Percentiles rank a stretch among this genome's conserved stretches.
Evolutionary conservation across 2,113 vertebrate species (phyloP).

Genomic region (Eulemur rufifrons): DNA sequence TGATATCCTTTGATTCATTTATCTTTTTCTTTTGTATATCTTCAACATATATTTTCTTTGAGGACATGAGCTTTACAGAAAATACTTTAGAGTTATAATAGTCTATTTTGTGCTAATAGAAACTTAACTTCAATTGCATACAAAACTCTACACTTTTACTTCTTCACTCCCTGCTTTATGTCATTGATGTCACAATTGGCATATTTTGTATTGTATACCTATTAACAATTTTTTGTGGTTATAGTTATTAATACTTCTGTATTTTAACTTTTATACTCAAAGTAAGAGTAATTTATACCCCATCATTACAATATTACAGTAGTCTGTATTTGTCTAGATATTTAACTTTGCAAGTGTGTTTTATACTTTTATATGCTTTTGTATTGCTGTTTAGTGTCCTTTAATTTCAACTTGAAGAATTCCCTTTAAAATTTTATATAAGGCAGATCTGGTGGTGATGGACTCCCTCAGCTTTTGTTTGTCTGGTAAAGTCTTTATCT

Average conservation of each 20-base stretch:
- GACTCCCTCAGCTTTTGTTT: not conserved
- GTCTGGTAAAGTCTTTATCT: not conserved
- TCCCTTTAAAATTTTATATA: not conserved
- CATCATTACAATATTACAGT: not conserved
- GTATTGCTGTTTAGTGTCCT: not conserved
- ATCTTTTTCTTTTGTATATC: not conserved
- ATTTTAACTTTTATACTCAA: not conserved
- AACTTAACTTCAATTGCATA: not conserved
- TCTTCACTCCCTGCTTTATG: not conserved
- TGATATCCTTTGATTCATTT: not conserved
- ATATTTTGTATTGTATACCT: not conserved
- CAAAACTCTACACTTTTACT: not conserved
- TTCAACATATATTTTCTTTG: not conserved
- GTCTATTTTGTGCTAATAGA: not conserved
- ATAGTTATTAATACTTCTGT: not conserved
- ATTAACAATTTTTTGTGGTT: not conserved
- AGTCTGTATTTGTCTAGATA: not conserved
- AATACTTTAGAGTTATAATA: not conserved
- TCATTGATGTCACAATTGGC: not conserved
- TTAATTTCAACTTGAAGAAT: not conserved
- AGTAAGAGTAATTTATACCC: not conserved
- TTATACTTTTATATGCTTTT: not conserved
- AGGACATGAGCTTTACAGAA: not conserved
- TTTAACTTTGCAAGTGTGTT: not conserved
- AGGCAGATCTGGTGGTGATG: not conserved